phyloP scores from a whole-genome alignment of 2,888 invertebrate species.

The Eudemis profundana region DNA sequence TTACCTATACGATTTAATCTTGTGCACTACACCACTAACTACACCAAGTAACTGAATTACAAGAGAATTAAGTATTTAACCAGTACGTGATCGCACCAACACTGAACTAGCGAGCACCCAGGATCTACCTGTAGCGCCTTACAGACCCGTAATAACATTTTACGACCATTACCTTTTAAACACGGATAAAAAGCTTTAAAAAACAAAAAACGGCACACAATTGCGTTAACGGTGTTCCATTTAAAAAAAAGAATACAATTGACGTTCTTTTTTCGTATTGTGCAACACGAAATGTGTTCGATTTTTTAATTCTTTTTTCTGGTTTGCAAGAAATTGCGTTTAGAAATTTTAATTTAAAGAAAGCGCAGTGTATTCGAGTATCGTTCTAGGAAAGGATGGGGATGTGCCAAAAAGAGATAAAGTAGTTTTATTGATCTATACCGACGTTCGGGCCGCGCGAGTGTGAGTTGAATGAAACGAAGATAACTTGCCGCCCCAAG shows the following conservation, averaged over 20 bases:
- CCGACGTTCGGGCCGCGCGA: conserved; percentile 83
- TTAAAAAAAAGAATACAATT: conserved; percentile 62
- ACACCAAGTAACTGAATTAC: conserved; percentile 15
- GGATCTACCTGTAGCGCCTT: conserved; percentile 79
- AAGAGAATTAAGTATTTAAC: conserved; percentile 58
- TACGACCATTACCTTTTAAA: conserved; percentile 82
- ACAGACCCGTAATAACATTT: conserved; percentile 81
- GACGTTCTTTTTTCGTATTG: conserved; percentile 43
- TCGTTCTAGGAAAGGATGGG: conserved; percentile 83
- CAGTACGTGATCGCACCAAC: conserved; percentile 64
- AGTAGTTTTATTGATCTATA: conserved; percentile 87
- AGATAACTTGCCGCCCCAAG: conserved; percentile 85
- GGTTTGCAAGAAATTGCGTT: conserved; percentile 45
- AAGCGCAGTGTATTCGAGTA: conserved; percentile 72
- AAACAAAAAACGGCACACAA: conserved; percentile 76
- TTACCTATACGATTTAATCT: neutral
- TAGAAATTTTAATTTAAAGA: conserved; percentile 61
- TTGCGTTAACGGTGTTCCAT: conserved; percentile 68
- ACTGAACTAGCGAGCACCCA: conserved; percentile 71
- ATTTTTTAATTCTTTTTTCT: conserved; percentile 56
- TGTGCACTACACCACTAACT: conserved; percentile 15
- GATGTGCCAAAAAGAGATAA: conserved; percentile 87
- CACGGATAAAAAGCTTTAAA: conserved; percentile 73
- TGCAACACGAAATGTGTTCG: conserved; percentile 55
- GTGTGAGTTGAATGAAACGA: conserved; percentile 86